Percentiles rank a stretch among this genome's conserved stretches.
Evolutionary conservation across 2,113 vertebrate species (phyloP).

Genomic region (Zosterops japonicus): DNA sequence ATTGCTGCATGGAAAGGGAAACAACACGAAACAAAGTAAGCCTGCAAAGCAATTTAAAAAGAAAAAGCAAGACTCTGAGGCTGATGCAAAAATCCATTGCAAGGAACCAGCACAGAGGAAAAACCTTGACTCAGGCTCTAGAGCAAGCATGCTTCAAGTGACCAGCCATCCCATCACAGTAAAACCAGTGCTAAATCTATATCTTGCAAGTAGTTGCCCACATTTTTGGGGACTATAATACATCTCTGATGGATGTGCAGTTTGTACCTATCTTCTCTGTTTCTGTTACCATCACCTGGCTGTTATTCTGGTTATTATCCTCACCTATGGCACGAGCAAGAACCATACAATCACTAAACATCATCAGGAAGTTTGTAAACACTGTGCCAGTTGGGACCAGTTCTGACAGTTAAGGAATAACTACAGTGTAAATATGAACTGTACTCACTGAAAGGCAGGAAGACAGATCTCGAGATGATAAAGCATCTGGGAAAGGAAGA

Average conservation of each 20-base stretch:
- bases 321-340: background rate
- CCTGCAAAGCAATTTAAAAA: background rate
- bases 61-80: background rate
- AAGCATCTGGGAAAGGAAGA: background rate
- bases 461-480: conserved; percentile 17
- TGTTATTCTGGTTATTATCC: background rate
- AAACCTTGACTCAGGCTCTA: background rate
- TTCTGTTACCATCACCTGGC: background rate
- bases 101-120: background rate
- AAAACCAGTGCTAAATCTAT: background rate
- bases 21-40: background rate
- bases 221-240: background rate
- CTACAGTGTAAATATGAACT: conserved; percentile 39
- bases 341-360: background rate
- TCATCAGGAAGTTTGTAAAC: background rate
- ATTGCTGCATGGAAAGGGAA: background rate
- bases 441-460: background rate
- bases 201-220: background rate
- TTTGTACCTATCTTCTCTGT: background rate
- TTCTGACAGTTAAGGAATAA: conserved; percentile 45
- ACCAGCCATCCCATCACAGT: background rate
- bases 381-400: background rate
- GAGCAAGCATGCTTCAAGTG: background rate
- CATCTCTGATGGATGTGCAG: background rate
- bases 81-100: background rate